Base-by-base conservation (phyloP, 1,140 invertebrate genomes). In the Globodera rostochiensis region DNA sequence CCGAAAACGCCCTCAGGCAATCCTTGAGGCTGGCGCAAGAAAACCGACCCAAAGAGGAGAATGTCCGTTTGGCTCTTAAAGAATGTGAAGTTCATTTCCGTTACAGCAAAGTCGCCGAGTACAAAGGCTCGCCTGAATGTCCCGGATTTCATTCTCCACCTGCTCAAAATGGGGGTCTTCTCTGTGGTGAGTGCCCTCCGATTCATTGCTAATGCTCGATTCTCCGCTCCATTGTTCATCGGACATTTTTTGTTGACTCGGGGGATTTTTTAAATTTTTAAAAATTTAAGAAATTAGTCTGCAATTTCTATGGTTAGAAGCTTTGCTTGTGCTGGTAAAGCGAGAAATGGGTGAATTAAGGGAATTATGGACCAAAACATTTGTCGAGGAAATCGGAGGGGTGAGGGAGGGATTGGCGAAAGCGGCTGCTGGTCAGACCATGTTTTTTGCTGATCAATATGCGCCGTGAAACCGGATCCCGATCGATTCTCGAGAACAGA, bases 11-110 rank as follows among this genome's bases (percentile, higher is more conserved):
- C 74, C n/a, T 74, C 80, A 19, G 74, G 7, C 4, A 83, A 21
- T 60, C 82, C 82, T 11, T 47, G 15, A 15, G 82, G 82, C 45
- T 46, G 5, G 46, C 82, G 60, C 49, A 83, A 50, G 57, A 83
- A 83, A 4, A 83, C 82, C 3, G 82, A 83, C 25, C 82, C 80
- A 45, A 83, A 83, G 21, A 83, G 21, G 5, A 84, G n/a, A 50
- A 13, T 25, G 25, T 83, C 82, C 4, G 82, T 74, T 47, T 71
- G 69, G 19, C 19, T 47, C 46, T 47, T n/a, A 13, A 64, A 19
- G 50, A 4, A 4, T 53, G 0, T 3, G 11, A 53, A 53, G 50
- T 9, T 53, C 11, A 4, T 53, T 9, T 53, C 11, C 50, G 50
- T 53, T 53, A 9, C 9, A 53, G 53, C 6, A 53, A 19, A 25